Evolutionary conservation across 2,888 invertebrate species (phyloP).

Genomic region (Achlya flavicornis): DNA sequence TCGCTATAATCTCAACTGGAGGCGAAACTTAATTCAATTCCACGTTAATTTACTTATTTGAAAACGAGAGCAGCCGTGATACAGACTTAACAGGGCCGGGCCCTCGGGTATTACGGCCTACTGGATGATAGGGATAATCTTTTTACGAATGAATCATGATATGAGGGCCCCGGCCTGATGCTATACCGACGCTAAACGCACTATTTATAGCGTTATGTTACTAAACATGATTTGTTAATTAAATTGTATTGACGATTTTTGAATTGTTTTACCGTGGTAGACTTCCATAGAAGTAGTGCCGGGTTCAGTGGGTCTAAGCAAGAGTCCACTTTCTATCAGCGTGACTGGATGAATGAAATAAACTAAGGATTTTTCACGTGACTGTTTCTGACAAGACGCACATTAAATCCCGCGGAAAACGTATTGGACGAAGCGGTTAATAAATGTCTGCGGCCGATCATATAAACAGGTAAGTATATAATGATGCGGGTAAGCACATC

Average conservation of each 20-base stretch:
- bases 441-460: too few species aligned
- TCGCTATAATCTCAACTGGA: constrained; percentile 75
- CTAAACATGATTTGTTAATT: constrained; percentile 10
- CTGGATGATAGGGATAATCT: constrained; percentile 68
- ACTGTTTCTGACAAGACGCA: too few species aligned
- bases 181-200: constrained; percentile 10
- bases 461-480: too few species aligned
- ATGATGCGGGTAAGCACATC: too few species aligned
- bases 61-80: constrained; percentile 67
- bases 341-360: too few species aligned
- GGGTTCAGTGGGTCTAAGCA: background rate
- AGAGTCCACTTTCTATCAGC: too few species aligned
- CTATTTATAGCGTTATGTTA: background rate
- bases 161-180: constrained; percentile 31
- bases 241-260: background rate
- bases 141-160: constrained; percentile 66
- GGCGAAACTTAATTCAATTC: constrained; percentile 78
- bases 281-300: background rate
- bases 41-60: constrained; percentile 80
- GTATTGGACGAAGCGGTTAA: too few species aligned
- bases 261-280: too few species aligned
- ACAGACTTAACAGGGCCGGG: constrained; percentile 58
- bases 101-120: constrained; percentile 57
- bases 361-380: too few species aligned
- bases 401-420: too few species aligned